phyloP scores from a whole-genome alignment of 2,113 vertebrate genomes.

The Xenotilapia caudafasciata region DNA sequence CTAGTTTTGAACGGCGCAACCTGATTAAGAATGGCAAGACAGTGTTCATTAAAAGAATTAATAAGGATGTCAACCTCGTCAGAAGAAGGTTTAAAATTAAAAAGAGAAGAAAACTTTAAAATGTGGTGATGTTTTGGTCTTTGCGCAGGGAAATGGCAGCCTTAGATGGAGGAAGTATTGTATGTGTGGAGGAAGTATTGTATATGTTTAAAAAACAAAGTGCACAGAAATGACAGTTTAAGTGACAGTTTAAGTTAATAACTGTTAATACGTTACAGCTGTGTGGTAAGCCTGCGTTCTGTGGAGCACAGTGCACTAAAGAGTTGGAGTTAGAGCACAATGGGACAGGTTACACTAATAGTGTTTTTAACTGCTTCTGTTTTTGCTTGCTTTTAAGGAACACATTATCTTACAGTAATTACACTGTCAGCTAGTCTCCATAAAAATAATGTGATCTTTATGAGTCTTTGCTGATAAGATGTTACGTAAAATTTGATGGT shows the following conservation, averaged over 20 bases:
- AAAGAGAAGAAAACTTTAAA: too few species aligned
- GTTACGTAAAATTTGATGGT: neutral
- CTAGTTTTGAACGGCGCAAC: too few species aligned
- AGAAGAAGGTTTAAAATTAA: too few species aligned
- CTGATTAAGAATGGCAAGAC: too few species aligned
- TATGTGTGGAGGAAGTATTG: neutral
- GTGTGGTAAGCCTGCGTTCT: neutral
- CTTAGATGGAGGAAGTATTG: too few species aligned
- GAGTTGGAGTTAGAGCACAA: neutral
- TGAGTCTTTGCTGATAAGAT: neutral
- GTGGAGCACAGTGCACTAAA: neutral
- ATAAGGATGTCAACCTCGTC: too few species aligned
- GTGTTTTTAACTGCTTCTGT: neutral
- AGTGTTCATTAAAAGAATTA: too few species aligned
- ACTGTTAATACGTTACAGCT: neutral
- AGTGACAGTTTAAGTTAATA: neutral
- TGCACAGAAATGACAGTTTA: neutral
- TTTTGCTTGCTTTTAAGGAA: neutral
- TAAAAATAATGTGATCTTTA: neutral
- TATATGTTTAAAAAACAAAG: neutral
- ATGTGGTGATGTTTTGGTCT: too few species aligned
- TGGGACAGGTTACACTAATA: neutral
- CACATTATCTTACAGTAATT: neutral
- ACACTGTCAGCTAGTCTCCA: neutral
- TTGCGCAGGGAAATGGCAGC: too few species aligned